Percentiles rank a stretch among this genome's conserved stretches.
phyloP scores from a whole-genome alignment of 2,113 vertebrate genomes.

The Syrrhaptes paradoxus region DNA sequence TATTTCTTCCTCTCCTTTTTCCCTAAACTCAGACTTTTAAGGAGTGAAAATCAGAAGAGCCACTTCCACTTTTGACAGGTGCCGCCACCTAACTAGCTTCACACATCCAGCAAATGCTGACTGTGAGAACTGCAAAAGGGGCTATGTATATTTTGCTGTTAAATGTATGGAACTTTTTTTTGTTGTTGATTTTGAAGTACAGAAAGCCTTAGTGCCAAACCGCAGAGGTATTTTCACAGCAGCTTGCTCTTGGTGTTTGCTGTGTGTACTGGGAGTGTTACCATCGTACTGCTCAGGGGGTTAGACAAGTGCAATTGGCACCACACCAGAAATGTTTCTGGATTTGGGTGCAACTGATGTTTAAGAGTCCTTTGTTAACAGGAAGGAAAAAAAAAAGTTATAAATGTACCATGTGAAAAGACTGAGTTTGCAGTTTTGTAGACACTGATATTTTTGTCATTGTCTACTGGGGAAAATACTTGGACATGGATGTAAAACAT shows the following conservation, averaged over 20 bases:
- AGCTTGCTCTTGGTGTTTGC: accelerated
- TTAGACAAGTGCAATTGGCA: neutral
- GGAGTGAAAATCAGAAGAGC: neutral
- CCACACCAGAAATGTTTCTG: neutral
- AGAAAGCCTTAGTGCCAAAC: neutral
- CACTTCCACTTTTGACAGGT: neutral
- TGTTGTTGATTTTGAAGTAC: neutral
- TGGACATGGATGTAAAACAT: neutral
- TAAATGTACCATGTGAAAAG: neutral
- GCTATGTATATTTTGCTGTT: neutral
- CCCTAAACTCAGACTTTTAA: neutral
- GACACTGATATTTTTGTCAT: neutral
- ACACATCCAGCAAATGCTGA: neutral
- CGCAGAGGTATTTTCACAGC: neutral
- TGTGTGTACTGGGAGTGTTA: neutral
- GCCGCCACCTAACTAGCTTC: neutral
- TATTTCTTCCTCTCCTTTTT: neutral
- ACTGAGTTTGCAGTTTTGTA: neutral
- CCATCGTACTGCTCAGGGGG: neutral
- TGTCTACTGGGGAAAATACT: neutral
- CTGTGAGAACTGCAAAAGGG: neutral
- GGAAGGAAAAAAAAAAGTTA: neutral
- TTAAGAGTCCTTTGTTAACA: neutral
- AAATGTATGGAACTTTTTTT: neutral
- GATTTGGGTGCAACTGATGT: neutral